A percentile compares a stretch with the other conserved stretches of the same genome.
These are phyloP conservation scores for Tyto alba DNA, from an alignment of 2,113 vertebrate genomes.

Conservation along the genomic window DNA sequence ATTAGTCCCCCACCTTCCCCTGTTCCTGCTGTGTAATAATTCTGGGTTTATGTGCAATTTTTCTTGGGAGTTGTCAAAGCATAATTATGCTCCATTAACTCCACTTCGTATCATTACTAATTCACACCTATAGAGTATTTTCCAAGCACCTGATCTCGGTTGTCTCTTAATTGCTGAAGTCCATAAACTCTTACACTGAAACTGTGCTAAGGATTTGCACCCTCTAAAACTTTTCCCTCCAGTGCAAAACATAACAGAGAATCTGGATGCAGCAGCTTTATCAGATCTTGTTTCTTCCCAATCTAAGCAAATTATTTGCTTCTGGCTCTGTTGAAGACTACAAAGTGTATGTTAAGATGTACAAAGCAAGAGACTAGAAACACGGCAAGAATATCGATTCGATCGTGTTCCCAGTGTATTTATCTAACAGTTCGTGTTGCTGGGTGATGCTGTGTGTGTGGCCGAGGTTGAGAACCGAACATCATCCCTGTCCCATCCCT, in stretches of 20 bases:
- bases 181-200: neutral
- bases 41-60: neutral
- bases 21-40: neutral
- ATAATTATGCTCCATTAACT: neutral
- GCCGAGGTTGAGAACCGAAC: neutral
- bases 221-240: slow-evolving; percentile 23
- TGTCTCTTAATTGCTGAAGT: slow-evolving; percentile 20
- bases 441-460: neutral
- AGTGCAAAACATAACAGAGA: neutral
- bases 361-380: neutral
- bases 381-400: neutral
- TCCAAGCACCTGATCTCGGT: neutral
- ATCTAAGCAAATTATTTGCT: neutral
- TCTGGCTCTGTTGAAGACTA: neutral
- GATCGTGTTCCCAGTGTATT: rapidly evolving
- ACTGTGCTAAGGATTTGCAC: slow-evolving; percentile 26
- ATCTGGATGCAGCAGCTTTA: neutral
- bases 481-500: neutral
- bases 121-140: slow-evolving; percentile 19
- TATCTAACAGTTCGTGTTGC: neutral
- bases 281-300: neutral
- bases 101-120: neutral
- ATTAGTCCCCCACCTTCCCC: neutral
- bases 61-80: neutral
- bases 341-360: neutral